phyloP scores from a whole-genome alignment of 2,113 vertebrate genomes.

The Thermophis baileyi region DNA sequence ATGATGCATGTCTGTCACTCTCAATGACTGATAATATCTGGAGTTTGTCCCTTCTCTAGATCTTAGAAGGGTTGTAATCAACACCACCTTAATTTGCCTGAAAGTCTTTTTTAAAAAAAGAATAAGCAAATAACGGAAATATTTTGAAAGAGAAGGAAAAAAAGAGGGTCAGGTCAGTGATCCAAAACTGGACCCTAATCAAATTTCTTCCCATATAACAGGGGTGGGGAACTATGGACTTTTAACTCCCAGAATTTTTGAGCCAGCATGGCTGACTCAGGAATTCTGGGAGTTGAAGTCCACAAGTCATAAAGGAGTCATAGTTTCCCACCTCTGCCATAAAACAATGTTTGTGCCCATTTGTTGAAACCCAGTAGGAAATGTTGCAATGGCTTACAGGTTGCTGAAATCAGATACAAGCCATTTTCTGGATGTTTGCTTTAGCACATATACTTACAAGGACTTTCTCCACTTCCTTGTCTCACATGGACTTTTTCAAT shows the following conservation, averaged over 20 bases:
- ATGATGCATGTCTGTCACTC: not conserved
- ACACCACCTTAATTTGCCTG: not conserved
- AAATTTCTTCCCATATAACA: too few species aligned
- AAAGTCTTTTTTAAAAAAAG: not conserved
- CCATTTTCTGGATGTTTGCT: not conserved
- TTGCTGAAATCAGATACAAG: not conserved
- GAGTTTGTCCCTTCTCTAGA: not conserved
- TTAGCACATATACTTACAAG: not conserved
- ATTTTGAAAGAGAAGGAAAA: not conserved
- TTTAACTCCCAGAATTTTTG: too few species aligned
- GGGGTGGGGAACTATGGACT: too few species aligned
- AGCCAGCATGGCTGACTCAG: too few species aligned
- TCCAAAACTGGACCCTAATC: not conserved
- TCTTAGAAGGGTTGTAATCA: not conserved
- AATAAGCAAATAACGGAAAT: not conserved
- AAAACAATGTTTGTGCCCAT: not conserved
- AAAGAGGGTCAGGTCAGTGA: not conserved
- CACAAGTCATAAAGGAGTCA: too few species aligned
- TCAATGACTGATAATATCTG: not conserved
- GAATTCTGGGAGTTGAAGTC: too few species aligned
- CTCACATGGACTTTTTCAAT: not conserved
- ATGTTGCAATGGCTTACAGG: not conserved
- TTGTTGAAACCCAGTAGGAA: not conserved
- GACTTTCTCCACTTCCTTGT: not conserved
- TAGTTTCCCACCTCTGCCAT: too few species aligned